Conservation (phyloP, 2,888 invertebrate species). For the Chironomus tentans region DNA sequence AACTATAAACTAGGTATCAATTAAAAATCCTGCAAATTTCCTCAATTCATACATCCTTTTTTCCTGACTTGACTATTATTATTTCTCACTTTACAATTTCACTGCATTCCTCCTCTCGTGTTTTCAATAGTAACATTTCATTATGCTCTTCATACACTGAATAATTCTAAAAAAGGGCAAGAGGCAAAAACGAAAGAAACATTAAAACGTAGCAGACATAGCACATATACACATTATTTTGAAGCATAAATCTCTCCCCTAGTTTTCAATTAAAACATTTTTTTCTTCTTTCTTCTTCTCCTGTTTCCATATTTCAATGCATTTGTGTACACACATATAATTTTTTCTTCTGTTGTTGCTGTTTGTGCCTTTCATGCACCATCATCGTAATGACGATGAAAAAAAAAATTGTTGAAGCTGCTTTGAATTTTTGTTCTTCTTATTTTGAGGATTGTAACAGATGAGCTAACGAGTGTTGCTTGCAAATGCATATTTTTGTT, state of each 20-base stretch:
- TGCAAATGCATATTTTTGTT: neutral
- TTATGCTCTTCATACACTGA: neutral
- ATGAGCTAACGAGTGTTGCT: conserved; percentile 1
- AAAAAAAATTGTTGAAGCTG: neutral
- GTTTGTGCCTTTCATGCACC: neutral
- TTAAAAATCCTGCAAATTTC: too few species aligned
- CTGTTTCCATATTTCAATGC: neutral
- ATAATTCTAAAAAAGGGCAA: neutral
- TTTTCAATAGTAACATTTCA: too few species aligned
- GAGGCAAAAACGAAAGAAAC: neutral
- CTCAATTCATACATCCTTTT: too few species aligned
- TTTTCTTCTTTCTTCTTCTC: neutral
- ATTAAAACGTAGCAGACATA: neutral
- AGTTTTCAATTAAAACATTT: conserved; percentile 14
- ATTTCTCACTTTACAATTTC: too few species aligned
- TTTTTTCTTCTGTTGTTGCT: neutral
- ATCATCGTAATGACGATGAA: neutral
- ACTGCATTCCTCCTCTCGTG: too few species aligned
- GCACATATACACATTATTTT: neutral
- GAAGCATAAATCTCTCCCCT: conserved; percentile 20
- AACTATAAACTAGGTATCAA: too few species aligned
- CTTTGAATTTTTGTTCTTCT: too few species aligned
- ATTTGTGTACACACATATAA: neutral
- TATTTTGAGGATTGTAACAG: conserved; percentile 3
- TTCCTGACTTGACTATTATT: too few species aligned